phyloP scores from a whole-genome alignment of 2,888 invertebrate genomes.

The Loripinus fragilis region DNA sequence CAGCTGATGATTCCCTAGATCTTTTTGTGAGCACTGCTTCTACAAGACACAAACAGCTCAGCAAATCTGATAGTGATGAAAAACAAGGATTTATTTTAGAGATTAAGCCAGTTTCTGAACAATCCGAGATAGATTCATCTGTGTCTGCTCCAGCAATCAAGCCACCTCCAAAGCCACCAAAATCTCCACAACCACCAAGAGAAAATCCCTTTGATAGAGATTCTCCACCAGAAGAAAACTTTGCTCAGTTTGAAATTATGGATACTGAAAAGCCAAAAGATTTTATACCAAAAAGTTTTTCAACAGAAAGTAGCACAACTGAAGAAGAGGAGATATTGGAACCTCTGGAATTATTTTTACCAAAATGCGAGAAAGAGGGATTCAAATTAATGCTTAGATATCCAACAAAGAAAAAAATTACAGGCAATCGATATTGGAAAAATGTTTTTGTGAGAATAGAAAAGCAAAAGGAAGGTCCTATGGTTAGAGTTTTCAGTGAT shows the following conservation, averaged over 20 bases:
- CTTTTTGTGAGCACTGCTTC: conserved; percentile 54
- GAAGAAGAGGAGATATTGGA: conserved; percentile 72
- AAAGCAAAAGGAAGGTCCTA: conserved; percentile 88
- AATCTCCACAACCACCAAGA: conserved; percentile 76
- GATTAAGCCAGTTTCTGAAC: conserved; percentile 63
- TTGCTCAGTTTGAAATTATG: conserved; percentile 79
- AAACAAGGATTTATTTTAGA: conserved; percentile 67
- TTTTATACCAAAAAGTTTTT: conserved; percentile 62
- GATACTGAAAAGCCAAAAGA: conserved; percentile 66
- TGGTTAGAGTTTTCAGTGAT: conserved; percentile 91
- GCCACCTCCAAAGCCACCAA: conserved; percentile 75
- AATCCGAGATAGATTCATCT: conserved; percentile 30
- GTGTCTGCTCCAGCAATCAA: conserved; percentile 68
- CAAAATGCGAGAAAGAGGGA: conserved; percentile 91
- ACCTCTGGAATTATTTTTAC: conserved; percentile 93
- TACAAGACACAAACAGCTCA: conserved; percentile 54
- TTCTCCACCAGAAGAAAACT: conserved; percentile 81
- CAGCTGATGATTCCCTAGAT: conserved; percentile 33
- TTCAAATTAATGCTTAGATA: conserved; percentile 99
- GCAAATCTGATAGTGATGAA: conserved; percentile 62
- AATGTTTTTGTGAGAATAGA: conserved; percentile 94
- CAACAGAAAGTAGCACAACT: conserved; percentile 73
- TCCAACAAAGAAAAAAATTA: conserved; percentile 82
- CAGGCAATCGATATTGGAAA: conserved; percentile 93
- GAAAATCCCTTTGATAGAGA: conserved; percentile 83